Percentiles rank a stretch among this genome's conserved stretches.
phyloP scores from a whole-genome alignment of 2,888 invertebrate species.

The Adelphocoris suturalis region DNA sequence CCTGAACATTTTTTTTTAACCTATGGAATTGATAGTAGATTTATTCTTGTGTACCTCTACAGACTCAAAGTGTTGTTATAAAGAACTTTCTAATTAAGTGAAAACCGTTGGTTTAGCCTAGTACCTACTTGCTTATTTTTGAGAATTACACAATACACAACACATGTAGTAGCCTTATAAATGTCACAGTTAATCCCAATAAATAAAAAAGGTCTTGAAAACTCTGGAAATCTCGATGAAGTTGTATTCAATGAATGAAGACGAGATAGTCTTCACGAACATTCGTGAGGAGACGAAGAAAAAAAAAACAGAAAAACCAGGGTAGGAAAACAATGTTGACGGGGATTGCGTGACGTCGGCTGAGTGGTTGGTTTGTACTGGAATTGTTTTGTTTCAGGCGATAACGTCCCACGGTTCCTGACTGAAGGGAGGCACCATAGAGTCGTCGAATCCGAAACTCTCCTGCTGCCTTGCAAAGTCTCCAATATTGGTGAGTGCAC shows the following conservation, averaged over 20 bases:
- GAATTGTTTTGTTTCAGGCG: conserved; percentile 59
- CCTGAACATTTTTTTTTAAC: no score
- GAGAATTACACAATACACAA: no score
- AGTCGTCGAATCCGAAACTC: conserved; percentile 72
- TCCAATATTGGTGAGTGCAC: conserved; percentile 73
- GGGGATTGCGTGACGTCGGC: conserved; percentile 8
- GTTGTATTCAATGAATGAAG: neutral
- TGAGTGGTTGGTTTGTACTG: conserved; percentile 50
- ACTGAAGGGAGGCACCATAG: conserved; percentile 74
- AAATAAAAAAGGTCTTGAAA: no score
- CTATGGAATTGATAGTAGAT: no score
- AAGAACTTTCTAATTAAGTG: no score
- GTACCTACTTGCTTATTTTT: no score
- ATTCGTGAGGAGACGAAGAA: neutral
- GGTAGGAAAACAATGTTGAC: neutral
- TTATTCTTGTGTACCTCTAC: no score
- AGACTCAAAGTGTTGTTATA: no score
- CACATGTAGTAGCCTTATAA: no score
- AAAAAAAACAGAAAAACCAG: neutral
- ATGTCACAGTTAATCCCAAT: no score
- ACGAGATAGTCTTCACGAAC: neutral
- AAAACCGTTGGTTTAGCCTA: no score
- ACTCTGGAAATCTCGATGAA: no score
- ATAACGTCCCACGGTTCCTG: conserved; percentile 70
- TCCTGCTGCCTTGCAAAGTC: conserved; percentile 73